phyloP scores from a whole-genome alignment of 2,113 vertebrate genomes.

The Scartelaos histophorus region DNA sequence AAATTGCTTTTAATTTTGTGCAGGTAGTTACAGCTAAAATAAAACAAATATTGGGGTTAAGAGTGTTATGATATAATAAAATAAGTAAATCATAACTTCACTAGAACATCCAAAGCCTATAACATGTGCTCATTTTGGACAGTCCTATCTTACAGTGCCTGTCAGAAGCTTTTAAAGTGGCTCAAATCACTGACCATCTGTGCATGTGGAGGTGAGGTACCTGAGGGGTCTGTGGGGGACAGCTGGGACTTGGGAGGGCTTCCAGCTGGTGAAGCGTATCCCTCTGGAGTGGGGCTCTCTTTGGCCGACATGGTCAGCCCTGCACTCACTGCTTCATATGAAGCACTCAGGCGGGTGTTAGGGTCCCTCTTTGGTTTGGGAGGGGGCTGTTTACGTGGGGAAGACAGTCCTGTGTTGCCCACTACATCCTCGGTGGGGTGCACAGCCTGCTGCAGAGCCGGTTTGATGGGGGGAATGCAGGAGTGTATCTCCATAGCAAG shows the following conservation, averaged over 20 bases:
- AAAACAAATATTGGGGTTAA: background rate
- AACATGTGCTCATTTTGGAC: background rate
- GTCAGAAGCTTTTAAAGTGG: slow-evolving; percentile 11
- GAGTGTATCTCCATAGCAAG: slow-evolving; percentile 78
- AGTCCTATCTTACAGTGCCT: background rate
- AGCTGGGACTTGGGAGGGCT: slow-evolving; percentile 76
- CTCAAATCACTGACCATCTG: slow-evolving; percentile 28
- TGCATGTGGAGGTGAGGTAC: slow-evolving; percentile 50
- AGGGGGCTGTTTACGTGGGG: slow-evolving; percentile 95
- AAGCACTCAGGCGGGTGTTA: slow-evolving; percentile 92
- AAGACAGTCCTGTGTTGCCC: slow-evolving; percentile 74
- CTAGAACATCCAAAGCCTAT: background rate
- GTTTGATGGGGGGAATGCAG: slow-evolving; percentile 79
- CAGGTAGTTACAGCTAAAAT: background rate
- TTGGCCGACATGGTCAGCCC: slow-evolving; percentile 85
- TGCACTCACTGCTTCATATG: slow-evolving; percentile 93
- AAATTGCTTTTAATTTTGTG: background rate
- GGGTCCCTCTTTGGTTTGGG: slow-evolving; percentile 98
- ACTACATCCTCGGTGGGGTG: slow-evolving; percentile 80
- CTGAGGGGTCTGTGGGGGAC: slow-evolving; percentile 74
- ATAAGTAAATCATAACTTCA: background rate
- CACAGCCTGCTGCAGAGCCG: slow-evolving; percentile 81
- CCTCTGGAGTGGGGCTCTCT: slow-evolving; percentile 83
- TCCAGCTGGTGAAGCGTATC: slow-evolving; percentile 75
- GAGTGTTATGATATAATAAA: background rate